Evolutionary conservation across 2,888 invertebrate species (phyloP).

Genomic region (Dynastes tityus): DNA sequence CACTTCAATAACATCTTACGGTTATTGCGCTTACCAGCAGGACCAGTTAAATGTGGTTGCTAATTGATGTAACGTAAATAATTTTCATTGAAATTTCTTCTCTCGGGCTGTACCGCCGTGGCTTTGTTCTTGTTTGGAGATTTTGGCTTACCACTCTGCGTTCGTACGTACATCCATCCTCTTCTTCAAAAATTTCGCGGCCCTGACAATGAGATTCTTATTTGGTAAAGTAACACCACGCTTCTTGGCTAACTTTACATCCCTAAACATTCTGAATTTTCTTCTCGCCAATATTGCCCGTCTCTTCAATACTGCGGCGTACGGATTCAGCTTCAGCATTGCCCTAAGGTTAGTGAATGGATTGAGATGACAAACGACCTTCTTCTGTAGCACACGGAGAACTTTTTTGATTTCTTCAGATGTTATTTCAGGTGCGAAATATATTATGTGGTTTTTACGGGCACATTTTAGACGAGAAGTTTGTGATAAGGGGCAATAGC

Average conservation of each 20-base stretch:
- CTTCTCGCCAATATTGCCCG: conserved; percentile 83
- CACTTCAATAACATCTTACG: too few species aligned
- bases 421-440: conserved; percentile 49
- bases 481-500: too few species aligned
- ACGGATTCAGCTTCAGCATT: conserved; percentile 94
- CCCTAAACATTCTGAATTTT: conserved; percentile 76
- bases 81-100: too few species aligned
- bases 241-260: conserved; percentile 81
- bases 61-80: too few species aligned
- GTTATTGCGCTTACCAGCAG: too few species aligned
- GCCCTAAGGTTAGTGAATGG: conserved; percentile 93
- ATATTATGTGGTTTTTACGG: too few species aligned
- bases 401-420: conserved; percentile 97
- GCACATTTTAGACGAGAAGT: too few species aligned
- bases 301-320: conserved; percentile 91
- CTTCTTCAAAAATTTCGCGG: conserved; percentile 72
- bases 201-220: conserved; percentile 71
- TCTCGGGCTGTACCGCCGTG: conserved; percentile 19
- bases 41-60: too few species aligned
- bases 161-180: conserved; percentile 73
- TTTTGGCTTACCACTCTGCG: conserved; percentile 72
- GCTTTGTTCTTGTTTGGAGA: conserved; percentile 61
- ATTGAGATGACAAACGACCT: conserved; percentile 87
- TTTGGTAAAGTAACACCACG: conserved; percentile 77
- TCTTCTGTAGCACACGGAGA: conserved; percentile 88